These are phyloP conservation scores for Brachionus rotundiformis DNA, from an alignment of 1,140 invertebrate species.

Conservation along the genomic window DNA sequence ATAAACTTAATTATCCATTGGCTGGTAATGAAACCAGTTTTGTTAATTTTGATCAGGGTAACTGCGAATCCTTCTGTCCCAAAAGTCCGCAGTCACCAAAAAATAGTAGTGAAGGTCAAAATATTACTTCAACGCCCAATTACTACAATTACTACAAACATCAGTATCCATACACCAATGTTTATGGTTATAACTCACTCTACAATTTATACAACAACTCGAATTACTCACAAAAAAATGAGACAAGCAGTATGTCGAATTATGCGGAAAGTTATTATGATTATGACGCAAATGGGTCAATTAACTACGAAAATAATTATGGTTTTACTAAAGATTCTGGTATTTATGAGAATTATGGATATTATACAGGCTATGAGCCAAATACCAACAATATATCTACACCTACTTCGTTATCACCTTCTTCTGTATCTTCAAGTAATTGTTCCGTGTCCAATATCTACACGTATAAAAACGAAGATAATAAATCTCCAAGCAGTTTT, in stretches of 20 bases:
- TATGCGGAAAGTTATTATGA: background rate
- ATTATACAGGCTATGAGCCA: background rate
- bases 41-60: background rate
- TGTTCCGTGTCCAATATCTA: background rate
- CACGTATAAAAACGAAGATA: background rate
- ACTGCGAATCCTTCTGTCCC: background rate
- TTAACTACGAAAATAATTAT: background rate
- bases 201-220: background rate
- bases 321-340: background rate
- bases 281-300: background rate
- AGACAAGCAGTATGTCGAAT: background rate
- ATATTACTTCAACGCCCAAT: background rate
- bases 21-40: background rate
- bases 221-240: background rate
- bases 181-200: background rate
- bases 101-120: background rate
- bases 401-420: background rate
- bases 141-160: conserved; percentile 4
- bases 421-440: background rate
- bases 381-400: background rate
- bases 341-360: background rate
- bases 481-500: background rate
- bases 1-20: conserved; percentile 21
- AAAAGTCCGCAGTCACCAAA: background rate
- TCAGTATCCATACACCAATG: background rate